Evolutionary conservation across 1,140 invertebrate species (phyloP), one percentile per base, ranked within the genome.

Genomic region (Phortica variegata): DNA sequence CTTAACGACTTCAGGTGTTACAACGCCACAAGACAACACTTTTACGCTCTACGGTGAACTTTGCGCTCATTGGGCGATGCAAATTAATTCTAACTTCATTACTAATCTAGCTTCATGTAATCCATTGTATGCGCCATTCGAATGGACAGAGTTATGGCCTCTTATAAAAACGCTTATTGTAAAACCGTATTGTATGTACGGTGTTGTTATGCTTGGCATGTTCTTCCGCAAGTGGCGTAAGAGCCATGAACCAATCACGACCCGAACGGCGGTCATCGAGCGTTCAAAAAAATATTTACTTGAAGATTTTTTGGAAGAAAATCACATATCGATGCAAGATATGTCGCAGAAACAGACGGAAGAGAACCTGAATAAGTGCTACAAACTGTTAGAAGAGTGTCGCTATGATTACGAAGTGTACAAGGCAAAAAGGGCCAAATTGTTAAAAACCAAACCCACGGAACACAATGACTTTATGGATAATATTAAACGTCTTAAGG

Each of bases 161-260:
- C 54, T 75, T 29, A 57, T 74, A 1, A 73, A 68, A 46, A 72
- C 66, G 8, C 46, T 76, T 16, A 60, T 75, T 17, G 62, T 74
- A 2, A 76, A 75, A 42, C 68, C 71, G 0, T 70, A 75, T 21
- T 73, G 70, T 47, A 58, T 76, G 49, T 75, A 73, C 37, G 70
- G 73, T 2, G 70, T 75, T n/a, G 73, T 75, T 18, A 62, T 72
- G 58, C 40, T 75, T 36, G 68, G 68, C 40, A 73, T 68, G 53
- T 75, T 75, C 42, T 72, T 76, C 51, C 61, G 72, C 5, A 66
- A 73, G 38, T 71, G 61, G 61, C 73, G 70, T 15, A 73, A 73
- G 40, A 54, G 56, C 12, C 61, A 59, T 40, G 59, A 57, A 7
- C 43, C 57, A 29, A 48, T 26, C 10, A 33, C 54, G 12, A 65